phyloP scores from a whole-genome alignment of 1,140 invertebrate genomes.

The Pantala flavescens region DNA sequence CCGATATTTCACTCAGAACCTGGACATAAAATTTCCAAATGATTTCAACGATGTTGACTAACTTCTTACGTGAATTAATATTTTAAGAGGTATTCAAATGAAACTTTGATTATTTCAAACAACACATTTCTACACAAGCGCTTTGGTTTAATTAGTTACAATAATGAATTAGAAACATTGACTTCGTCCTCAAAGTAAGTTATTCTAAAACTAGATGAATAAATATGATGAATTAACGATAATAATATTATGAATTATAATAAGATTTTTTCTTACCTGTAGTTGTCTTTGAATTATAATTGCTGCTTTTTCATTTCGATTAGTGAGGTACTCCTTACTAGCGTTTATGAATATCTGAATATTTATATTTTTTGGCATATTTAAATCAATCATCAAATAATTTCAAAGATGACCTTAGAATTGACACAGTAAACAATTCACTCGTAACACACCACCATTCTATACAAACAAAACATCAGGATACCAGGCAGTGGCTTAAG shows the following conservation, averaged over 20 bases:
- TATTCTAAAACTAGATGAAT: neutral
- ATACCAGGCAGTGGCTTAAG: neutral
- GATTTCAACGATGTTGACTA: neutral
- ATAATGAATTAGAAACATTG: neutral
- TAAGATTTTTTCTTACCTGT: neutral
- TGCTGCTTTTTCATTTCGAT: neutral
- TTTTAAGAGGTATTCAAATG: neutral
- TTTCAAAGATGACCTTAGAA: neutral
- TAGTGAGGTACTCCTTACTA: neutral
- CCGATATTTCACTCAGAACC: neutral
- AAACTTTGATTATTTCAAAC: neutral
- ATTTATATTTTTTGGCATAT: neutral
- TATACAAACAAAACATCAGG: neutral
- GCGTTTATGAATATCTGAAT: neutral
- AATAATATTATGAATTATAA: neutral
- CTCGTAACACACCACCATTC: neutral
- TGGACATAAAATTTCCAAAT: neutral
- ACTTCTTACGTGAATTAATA: neutral
- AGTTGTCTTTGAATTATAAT: neutral
- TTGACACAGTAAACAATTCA: neutral
- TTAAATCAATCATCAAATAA: neutral
- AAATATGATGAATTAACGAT: neutral
- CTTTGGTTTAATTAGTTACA: neutral
- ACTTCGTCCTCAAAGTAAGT: neutral
- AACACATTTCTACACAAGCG: neutral